Conservation (phyloP, 2,113 vertebrate genomes). For the Terrapene triunguis region DNA sequence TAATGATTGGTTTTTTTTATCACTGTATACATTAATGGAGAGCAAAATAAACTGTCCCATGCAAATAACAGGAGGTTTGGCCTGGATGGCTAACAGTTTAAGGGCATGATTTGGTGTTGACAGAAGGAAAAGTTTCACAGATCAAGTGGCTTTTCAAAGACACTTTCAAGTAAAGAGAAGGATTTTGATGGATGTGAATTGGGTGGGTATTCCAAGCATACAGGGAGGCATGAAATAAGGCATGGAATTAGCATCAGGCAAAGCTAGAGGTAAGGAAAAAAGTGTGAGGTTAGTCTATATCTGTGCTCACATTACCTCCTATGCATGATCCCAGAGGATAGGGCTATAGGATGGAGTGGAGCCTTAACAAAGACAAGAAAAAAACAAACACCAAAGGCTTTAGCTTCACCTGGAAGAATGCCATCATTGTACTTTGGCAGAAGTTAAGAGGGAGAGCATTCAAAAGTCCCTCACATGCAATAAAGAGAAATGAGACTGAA, state of each 20-base stretch:
- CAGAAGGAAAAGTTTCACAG: not conserved
- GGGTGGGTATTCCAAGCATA: not conserved
- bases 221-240: not conserved
- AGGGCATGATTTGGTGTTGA: not conserved
- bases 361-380: no score
- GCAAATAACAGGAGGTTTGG: not conserved
- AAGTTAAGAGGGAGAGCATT: not conserved
- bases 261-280: not conserved
- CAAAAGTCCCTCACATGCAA: not conserved
- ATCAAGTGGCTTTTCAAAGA: not conserved
- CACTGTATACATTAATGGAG: not conserved
- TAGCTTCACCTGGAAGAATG: not conserved
- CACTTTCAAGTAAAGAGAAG: not conserved
- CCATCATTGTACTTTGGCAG: not conserved
- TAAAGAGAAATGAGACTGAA: accelerated
- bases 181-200: not conserved
- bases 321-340: not conserved
- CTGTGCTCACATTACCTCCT: not conserved
- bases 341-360: not conserved
- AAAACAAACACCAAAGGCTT: accelerated
- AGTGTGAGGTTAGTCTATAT: not conserved
- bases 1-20: not conserved
- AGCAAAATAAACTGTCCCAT: not conserved
- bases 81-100: not conserved
- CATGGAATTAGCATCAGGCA: not conserved